phyloP scores from a whole-genome alignment of 1,140 invertebrate genomes.

The fruit fly (Drosophila melanogaster) region DNA sequence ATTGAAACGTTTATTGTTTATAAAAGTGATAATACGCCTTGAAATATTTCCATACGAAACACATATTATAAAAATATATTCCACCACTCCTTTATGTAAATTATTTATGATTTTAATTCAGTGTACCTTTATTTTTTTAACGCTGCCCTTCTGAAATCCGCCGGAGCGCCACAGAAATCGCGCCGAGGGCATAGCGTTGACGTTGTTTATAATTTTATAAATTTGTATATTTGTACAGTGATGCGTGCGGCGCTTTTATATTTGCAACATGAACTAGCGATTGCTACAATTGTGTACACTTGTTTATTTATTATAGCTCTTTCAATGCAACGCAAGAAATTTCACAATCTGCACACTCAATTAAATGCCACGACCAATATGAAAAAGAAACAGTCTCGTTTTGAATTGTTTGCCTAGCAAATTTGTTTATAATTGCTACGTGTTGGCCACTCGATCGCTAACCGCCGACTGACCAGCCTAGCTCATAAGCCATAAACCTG shows the following conservation, averaged over 20 bases:
- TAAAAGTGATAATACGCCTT: no score
- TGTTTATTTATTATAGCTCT: slow-evolving; percentile 28
- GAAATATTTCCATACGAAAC: slow-evolving; percentile 1
- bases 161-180: slow-evolving; percentile 71
- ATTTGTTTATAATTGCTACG: slow-evolving; percentile 72
- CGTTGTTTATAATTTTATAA: slow-evolving; percentile 27
- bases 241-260: slow-evolving; percentile 35
- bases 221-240: slow-evolving; percentile 19
- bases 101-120: neutral
- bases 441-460: slow-evolving; percentile 70
- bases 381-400: slow-evolving; percentile 32
- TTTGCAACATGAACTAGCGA: slow-evolving; percentile 30
- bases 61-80: neutral
- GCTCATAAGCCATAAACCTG: slow-evolving; percentile 41
- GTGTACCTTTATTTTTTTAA: slow-evolving; percentile 61
- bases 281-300: slow-evolving; percentile 7
- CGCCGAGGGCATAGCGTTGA: slow-evolving; percentile 54
- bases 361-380: slow-evolving; percentile 36
- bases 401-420: slow-evolving; percentile 23
- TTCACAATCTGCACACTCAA: slow-evolving; percentile 55
- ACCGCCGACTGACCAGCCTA: slow-evolving; percentile 58
- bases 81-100: no score
- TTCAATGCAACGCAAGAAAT: slow-evolving; percentile 46
- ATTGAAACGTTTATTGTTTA: no score
- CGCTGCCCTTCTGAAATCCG: slow-evolving; percentile 59